Base-by-base conservation (phyloP, 1,140 invertebrate genomes). In the Calliopsis andreniformis region DNA sequence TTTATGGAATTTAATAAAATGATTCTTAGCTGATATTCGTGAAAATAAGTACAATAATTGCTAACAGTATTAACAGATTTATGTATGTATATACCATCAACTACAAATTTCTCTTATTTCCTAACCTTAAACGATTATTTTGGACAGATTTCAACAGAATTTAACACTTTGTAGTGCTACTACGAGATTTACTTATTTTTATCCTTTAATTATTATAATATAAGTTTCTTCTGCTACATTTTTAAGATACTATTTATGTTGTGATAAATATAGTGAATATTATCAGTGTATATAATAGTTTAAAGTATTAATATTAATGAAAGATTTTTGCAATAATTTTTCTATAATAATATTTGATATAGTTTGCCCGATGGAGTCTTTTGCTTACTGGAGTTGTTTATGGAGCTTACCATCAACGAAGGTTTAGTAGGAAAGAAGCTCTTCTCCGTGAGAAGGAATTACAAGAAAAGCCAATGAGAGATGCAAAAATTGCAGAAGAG, bases 321-420 rank as follows among this genome's bases (percentile, higher is more conserved):
- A n/a, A n/a, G n/a, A n/a, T 30, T 45, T 8, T 55, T 58, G 32
- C 75, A 67, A 45, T 66, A 79, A 59, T 55, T 47, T 61, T 6
- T 77, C 49, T 62, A 63, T 80, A 18, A 69, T 64, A 76, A 51
- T 55, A 62, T 82, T 53, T 55, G 79, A 90, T 93, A 23, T 86
- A 96, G 95, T 95, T 96, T 87, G 93, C 93, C 25, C 93, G 96
- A 88, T 97, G 95, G 95, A 95, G 93, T 78, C 92, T 96, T 77
- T 92, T 97, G 12, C 83, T 90, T 18, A 89, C 93, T 6, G 96
- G 96, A 28, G 92, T 96, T 68, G 69, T 94, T 1, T 97, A 96
- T 81, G 96, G 96, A 59, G 93, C 94, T 2, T 94, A 94, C 83
- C 94, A 96, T 87, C 95, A 96, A 72, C 94, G 87, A 80, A 93